phyloP scores from a whole-genome alignment of 2,113 vertebrate species.

The Phoenicopterus ruber region DNA sequence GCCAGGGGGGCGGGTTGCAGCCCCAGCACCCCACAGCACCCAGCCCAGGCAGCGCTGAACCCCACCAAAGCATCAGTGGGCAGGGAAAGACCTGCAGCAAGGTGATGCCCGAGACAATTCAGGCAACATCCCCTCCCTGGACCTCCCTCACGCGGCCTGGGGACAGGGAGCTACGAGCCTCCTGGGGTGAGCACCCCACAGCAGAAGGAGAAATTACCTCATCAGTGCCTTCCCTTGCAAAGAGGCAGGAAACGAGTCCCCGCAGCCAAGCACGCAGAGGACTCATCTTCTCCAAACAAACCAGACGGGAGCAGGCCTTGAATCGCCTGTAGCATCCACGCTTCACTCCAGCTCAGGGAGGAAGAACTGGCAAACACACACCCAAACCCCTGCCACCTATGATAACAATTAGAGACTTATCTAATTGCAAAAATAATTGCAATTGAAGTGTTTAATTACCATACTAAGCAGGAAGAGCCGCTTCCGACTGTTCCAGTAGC shows the following conservation, averaged over 20 bases:
- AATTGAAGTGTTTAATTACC: conserved; percentile 75
- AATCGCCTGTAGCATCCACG: not conserved
- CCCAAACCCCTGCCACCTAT: conserved; percentile 56
- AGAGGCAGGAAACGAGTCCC: not conserved
- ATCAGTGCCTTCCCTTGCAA: not conserved
- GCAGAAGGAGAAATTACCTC: not conserved
- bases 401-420: conserved; percentile 72
- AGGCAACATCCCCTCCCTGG: rapidly evolving
- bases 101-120: too few species aligned
- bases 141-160: rapidly evolving
- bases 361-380: not conserved
- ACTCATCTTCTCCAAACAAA: not conserved
- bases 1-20: not conserved
- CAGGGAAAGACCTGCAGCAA: not conserved
- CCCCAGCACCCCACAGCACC: not conserved
- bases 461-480: conserved; percentile 53
- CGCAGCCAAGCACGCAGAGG: not conserved
- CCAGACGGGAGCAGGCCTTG: not conserved
- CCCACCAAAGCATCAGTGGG: rapidly evolving
- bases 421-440: conserved; percentile 79
- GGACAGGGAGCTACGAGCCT: not conserved
- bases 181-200: not conserved
- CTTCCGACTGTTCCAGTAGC: conserved; percentile 50
- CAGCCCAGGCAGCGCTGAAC: not conserved
- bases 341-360: not conserved